Conservation (phyloP, 2,888 invertebrate species). For the Eupithecia dodoneata region DNA sequence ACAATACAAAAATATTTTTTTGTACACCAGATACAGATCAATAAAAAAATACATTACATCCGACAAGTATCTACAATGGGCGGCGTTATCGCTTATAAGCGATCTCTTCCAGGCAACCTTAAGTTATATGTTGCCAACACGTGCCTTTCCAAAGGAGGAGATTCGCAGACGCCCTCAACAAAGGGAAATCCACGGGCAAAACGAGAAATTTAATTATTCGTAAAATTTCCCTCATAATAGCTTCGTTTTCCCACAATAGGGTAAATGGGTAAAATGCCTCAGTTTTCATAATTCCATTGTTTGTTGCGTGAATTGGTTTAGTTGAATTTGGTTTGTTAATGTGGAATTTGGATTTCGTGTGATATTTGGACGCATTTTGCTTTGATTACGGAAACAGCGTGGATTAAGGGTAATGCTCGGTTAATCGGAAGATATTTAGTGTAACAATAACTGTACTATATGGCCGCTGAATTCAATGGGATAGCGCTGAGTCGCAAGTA, state of each 20-base stretch:
- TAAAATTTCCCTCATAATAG: slow-evolving; percentile 60
- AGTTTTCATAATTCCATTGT: slow-evolving; percentile 36
- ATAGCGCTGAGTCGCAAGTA: neutral
- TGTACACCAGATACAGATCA: no score
- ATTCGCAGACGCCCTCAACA: neutral
- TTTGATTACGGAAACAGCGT: slow-evolving; percentile 3
- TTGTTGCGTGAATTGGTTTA: slow-evolving; percentile 29
- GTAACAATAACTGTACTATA: neutral
- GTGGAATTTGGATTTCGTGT: slow-evolving; percentile 22
- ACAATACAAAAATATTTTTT: no score
- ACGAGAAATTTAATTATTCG: slow-evolving; percentile 55
- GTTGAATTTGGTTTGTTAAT: slow-evolving; percentile 24
- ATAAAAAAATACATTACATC: no score
- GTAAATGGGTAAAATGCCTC: slow-evolving; percentile 24
- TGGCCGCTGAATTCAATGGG: neutral
- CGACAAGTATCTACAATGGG: no score
- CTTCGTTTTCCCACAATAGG: slow-evolving; percentile 53
- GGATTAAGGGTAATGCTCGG: neutral
- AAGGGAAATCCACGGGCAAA: neutral
- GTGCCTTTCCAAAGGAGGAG: neutral
- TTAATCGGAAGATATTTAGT: slow-evolving; percentile 2
- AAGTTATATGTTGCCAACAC: neutral
- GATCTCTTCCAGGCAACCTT: no score
- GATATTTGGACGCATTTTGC: neutral
- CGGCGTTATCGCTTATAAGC: no score